phyloP scores from a whole-genome alignment of 2,113 vertebrate species.

The Mesembrinibis cayennensis region DNA sequence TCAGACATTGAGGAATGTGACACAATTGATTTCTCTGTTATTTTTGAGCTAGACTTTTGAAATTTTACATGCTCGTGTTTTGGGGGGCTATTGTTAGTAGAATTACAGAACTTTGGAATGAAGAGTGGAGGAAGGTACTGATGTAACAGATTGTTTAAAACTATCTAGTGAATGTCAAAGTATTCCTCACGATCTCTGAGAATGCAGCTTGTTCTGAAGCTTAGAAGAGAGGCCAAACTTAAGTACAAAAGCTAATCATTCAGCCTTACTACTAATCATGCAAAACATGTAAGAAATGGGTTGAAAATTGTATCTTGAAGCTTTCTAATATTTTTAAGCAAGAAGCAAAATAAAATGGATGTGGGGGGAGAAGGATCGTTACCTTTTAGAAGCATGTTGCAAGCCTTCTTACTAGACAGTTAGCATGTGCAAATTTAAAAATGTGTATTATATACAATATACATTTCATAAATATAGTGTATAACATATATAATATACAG shows the following conservation, averaged over 20 bases:
- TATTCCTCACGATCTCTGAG: neutral
- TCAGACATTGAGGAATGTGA: neutral
- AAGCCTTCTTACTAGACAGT: neutral
- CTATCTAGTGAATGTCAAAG: neutral
- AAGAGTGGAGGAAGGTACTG: neutral
- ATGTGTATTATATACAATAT: neutral
- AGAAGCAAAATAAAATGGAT: neutral
- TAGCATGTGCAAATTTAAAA: neutral
- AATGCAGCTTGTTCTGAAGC: neutral
- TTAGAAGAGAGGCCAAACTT: neutral
- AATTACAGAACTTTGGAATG: neutral
- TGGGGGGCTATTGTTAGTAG: neutral
- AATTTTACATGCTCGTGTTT: neutral
- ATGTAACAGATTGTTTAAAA: neutral
- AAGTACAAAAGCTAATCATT: neutral
- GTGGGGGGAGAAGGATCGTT: neutral
- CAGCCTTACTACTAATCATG: neutral
- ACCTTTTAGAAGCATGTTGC: neutral
- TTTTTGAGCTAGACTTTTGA: neutral
- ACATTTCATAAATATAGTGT: neutral
- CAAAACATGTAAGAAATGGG: neutral
- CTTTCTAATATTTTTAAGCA: neutral
- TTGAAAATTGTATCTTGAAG: neutral
- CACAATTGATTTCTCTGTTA: neutral
- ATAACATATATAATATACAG: neutral